A percentile compares a stretch with the other conserved stretches of the same genome.
Evolutionary conservation across 1,140 invertebrate genomes (phyloP).

Genomic region (Drosophila pallidifrons): DNA sequence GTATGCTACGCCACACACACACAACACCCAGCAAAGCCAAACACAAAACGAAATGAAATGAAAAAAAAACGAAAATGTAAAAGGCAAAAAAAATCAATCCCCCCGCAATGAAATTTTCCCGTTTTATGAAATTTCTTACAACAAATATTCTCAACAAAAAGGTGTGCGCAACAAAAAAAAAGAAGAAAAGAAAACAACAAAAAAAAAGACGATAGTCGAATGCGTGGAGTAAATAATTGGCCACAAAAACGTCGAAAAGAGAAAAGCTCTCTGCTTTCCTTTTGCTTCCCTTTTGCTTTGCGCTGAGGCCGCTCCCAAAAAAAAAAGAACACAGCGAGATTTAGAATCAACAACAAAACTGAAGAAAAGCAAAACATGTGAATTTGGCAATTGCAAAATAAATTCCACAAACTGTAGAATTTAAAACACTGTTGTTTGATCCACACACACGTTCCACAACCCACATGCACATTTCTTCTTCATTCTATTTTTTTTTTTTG

Average conservation of each 20-base stretch:
- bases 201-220: constrained; percentile 1
- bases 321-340: constrained; percentile 11
- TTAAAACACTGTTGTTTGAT: neutral
- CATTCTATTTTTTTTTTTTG: no score
- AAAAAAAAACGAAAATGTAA: constrained; percentile 12
- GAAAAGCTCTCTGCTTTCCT: constrained; percentile 31
- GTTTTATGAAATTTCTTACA: constrained; percentile 41
- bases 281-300: constrained; percentile 14
- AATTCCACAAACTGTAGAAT: constrained; percentile 7
- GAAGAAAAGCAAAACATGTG: neutral
- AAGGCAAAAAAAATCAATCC: constrained; percentile 64
- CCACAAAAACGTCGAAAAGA: constrained; percentile 30
- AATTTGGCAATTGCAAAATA: neutral
- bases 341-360: constrained; percentile 38
- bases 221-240: constrained; percentile 25
- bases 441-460: neutral
- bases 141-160: constrained; percentile 13
- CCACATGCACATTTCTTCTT: neutral
- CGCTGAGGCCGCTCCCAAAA: constrained; percentile 38
- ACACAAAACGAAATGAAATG: constrained; percentile 17
- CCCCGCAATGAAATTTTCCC: constrained; percentile 40
- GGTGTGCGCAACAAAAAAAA: constrained; percentile 1
- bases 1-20: constrained; percentile 47
- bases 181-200: constrained; percentile 11
- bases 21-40: constrained; percentile 32